Evolutionary conservation across 2,113 vertebrate species (phyloP).

Genomic region (Barnardius zonarius): DNA sequence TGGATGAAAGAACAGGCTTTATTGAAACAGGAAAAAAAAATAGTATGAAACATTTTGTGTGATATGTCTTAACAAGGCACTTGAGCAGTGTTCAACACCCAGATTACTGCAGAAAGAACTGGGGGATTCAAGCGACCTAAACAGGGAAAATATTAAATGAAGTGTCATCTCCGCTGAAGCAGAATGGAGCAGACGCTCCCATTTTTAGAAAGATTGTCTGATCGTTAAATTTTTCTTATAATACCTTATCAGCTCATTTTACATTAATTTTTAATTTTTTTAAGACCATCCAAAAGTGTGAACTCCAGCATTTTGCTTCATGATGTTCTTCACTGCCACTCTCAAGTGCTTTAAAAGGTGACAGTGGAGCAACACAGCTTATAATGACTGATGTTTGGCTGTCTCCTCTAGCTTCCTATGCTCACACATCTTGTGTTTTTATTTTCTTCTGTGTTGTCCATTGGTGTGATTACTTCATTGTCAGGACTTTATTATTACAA

Average conservation of each 20-base stretch:
- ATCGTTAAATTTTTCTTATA: background rate
- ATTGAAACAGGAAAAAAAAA: background rate
- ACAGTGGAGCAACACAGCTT: background rate
- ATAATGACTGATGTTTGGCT: background rate
- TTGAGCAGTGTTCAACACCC: background rate
- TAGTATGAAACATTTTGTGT: background rate
- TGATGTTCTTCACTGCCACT: background rate
- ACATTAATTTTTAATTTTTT: background rate
- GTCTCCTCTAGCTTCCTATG: background rate
- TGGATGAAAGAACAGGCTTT: background rate
- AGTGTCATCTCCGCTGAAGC: background rate
- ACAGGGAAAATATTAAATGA: constrained; percentile 22
- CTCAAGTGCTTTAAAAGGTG: background rate
- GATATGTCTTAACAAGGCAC: background rate
- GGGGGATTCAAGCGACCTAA: background rate
- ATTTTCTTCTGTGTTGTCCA: background rate
- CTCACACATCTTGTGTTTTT: background rate
- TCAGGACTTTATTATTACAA: background rate
- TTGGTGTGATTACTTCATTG: background rate
- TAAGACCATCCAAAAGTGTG: background rate
- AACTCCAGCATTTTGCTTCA: background rate
- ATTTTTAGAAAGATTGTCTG: background rate
- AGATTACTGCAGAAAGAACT: background rate
- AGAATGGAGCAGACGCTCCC: background rate
- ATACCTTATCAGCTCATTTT: background rate